phyloP scores from a whole-genome alignment of 2,888 invertebrate genomes.

The Gymnocheta viridis region DNA sequence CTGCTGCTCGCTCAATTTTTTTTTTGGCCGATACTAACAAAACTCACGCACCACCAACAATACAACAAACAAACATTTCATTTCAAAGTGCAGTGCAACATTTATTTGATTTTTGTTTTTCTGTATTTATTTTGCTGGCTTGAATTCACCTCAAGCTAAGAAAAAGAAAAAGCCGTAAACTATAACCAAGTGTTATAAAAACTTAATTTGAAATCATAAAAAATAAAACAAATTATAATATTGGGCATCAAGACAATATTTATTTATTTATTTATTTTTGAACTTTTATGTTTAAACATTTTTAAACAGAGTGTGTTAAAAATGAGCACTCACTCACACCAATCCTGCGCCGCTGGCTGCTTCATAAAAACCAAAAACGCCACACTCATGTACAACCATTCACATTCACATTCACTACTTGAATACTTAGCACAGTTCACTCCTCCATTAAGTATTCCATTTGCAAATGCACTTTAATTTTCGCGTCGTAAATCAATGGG shows the following conservation, averaged over 20 bases:
- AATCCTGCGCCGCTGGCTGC: conserved; percentile 14
- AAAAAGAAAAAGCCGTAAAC: conserved; percentile 2
- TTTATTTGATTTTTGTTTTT: conserved; percentile 33
- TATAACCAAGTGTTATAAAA: conserved; percentile 54
- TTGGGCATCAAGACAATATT: conserved; percentile 40
- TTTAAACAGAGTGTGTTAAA: conserved; percentile 53
- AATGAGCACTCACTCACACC: conserved; percentile 50
- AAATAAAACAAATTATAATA: conserved; percentile 55
- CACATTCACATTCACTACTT: neutral
- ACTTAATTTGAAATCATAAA: conserved; percentile 60
- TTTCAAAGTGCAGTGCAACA: conserved; percentile 30
- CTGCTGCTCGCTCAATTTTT: neutral
- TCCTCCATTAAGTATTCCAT: conserved; percentile 66
- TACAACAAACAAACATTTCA: neutral
- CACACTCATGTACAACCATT: neutral
- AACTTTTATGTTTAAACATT: conserved; percentile 41
- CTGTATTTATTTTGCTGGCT: neutral
- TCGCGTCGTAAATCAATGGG: conserved; percentile 76
- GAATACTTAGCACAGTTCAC: conserved; percentile 13
- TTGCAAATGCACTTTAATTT: conserved; percentile 77
- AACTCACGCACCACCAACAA: conserved; percentile 45
- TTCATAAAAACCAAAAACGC: conserved; percentile 13
- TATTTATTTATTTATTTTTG: conserved; percentile 45
- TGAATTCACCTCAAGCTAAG: conserved; percentile 54
- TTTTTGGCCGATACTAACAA: conserved; percentile 20